A percentile compares a stretch with the other conserved stretches of the same genome.
Evolutionary conservation across 2,113 vertebrate species (phyloP).

Genomic region (Hippoglossus stenolepis): DNA sequence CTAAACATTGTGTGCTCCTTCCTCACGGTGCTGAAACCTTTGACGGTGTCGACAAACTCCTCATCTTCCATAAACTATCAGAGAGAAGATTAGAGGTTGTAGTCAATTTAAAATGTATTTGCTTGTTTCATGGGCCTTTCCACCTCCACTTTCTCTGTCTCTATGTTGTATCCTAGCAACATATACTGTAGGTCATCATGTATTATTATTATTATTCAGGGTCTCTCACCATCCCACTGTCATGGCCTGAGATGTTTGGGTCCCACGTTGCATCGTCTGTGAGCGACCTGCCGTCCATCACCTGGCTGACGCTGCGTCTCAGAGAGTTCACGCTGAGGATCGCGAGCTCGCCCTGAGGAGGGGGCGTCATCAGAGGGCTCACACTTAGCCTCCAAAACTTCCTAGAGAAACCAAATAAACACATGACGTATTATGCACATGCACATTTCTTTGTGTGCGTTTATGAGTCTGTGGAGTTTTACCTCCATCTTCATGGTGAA

Average conservation of each 20-base stretch:
- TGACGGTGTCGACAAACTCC: conserved; percentile 92
- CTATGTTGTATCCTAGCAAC: neutral
- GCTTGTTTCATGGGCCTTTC: neutral
- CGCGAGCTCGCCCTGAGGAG: conserved; percentile 70
- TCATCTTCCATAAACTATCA: conserved; percentile 91
- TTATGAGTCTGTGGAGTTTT: conserved; percentile 16
- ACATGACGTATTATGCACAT: neutral
- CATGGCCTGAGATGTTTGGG: conserved; percentile 87
- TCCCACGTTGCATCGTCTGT: conserved; percentile 86
- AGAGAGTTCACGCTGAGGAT: conserved; percentile 78
- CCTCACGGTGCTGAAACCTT: conserved; percentile 96
- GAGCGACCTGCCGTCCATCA: conserved; percentile 88
- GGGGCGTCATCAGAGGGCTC: conserved; percentile 74
- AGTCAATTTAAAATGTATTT: no score
- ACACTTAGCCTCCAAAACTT: conserved; percentile 86
- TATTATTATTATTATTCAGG: conserved; percentile 10
- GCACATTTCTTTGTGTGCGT: neutral
- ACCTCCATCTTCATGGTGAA: conserved; percentile 94
- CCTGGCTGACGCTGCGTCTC: conserved; percentile 92
- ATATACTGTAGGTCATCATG: neutral
- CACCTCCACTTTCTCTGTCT: neutral
- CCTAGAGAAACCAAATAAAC: conserved; percentile 74
- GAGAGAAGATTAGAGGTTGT: neutral
- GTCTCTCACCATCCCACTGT: conserved; percentile 89
- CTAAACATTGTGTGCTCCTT: conserved; percentile 98